Conservation (phyloP, 2,888 invertebrate species). For the Drosophila cognata region DNA sequence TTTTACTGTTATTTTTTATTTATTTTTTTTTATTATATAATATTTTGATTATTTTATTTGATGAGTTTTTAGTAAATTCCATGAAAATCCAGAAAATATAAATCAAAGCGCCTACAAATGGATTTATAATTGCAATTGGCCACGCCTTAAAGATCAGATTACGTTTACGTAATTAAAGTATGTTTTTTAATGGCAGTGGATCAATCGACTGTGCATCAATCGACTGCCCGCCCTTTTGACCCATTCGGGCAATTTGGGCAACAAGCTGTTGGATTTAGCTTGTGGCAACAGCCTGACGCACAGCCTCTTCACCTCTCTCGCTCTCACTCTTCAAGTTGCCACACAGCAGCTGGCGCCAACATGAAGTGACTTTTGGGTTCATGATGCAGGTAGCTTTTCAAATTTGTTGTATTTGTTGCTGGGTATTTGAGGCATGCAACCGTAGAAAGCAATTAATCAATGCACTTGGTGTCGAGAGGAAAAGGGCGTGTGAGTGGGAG, state of each 20-base stretch:
- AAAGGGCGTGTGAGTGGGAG: background rate
- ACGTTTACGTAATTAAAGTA: constrained; percentile 11
- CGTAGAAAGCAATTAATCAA: constrained; percentile 64
- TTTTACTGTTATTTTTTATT: background rate
- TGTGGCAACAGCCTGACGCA: constrained; percentile 1
- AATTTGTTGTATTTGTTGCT: constrained; percentile 31
- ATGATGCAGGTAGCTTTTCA: constrained; percentile 28
- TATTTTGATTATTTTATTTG: background rate
- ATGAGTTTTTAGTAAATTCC: background rate
- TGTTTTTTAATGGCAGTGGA: background rate
- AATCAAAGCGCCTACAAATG: constrained; percentile 8
- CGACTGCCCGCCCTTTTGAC: background rate
- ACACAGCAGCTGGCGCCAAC: constrained; percentile 21
- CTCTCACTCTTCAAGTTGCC: constrained; percentile 13
- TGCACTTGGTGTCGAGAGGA: constrained; percentile 8
- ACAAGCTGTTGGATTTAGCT: constrained; percentile 4
- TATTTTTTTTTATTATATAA: background rate
- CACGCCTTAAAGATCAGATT: constrained; percentile 9
- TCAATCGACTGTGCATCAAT: background rate
- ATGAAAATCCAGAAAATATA: background rate
- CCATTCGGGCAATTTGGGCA: background rate
- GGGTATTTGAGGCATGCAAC: constrained; percentile 39
- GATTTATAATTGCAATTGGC: constrained; percentile 34
- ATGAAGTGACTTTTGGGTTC: background rate
- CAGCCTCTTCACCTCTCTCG: background rate